Evolutionary conservation across 1,140 invertebrate genomes (phyloP).

Genomic region (Mercenaria mercenaria): DNA sequence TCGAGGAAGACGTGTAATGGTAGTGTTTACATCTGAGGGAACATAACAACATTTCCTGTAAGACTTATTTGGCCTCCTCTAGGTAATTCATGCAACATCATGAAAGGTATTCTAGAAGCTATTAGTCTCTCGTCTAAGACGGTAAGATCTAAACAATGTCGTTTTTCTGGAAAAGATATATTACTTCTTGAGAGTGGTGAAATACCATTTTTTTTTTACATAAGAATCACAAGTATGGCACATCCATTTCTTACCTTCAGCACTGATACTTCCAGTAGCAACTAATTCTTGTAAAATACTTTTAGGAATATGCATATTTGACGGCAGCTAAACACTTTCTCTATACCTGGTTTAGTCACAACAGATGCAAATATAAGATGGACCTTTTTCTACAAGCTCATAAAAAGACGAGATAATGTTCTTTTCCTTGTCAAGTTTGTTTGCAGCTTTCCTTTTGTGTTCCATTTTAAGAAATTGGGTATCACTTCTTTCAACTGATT

Average conservation of each 20-base stretch:
- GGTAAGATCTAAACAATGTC: not conserved
- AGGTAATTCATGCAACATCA: constrained; percentile 55
- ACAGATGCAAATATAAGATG: constrained; percentile 40
- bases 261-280: not conserved
- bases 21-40: constrained; percentile 43
- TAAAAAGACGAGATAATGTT: constrained; percentile 16
- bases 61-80: not conserved
- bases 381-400: not conserved
- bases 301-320: not conserved
- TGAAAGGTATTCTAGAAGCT: constrained; percentile 17
- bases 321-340: not conserved
- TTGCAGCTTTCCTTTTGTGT: too few relatives aligned
- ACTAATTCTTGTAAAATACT: constrained; percentile 17
- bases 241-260: constrained; percentile 21
- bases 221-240: constrained; percentile 47
- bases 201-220: not conserved
- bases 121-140: constrained; percentile 22
- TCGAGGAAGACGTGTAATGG: constrained; percentile 47
- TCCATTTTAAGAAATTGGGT: too few relatives aligned
- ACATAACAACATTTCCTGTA: constrained; percentile 68
- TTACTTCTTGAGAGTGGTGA: not conserved
- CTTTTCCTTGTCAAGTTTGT: not conserved
- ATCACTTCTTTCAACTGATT: too few relatives aligned
- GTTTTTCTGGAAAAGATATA: not conserved
- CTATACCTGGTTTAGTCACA: constrained; percentile 62